Base-by-base conservation (phyloP, 2,113 vertebrate genomes). In the Urocynchramus pylzowi region DNA sequence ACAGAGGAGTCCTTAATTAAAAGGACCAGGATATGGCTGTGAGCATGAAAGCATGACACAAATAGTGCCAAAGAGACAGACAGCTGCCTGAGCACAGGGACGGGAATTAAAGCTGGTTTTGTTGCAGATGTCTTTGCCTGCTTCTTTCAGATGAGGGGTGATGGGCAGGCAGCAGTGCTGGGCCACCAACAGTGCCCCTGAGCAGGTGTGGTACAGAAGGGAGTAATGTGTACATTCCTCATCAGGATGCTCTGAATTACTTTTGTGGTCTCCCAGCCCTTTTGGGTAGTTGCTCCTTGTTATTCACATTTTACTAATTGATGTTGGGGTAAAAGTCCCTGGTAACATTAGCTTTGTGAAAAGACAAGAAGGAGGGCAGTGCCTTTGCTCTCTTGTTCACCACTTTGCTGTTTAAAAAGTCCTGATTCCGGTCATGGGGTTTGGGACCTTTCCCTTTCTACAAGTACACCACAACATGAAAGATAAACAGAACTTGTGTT, bases 1-100 rank as follows among this genome's bases (percentile, higher is more conserved):
- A 96, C 1, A 94, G 96, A n/a, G 96, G 95, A 71, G 16, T 93
- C 41, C 96, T 98, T 79, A 97, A 97, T 81, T 97, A 96, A 89
- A 98, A 95, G 6, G 87, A 81, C 45, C 96, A 96, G 44, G 60
- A 96, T 68, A 84, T 97, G 78, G 97, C 93, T 85, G 82, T 75
- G 10, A 84, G 78, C 65, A 79, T 98, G 89, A 78, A 86, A 57
- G 22, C 23, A 18, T 88, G 85, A 57, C 81, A 95, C 53, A 88
- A 89, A 30, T 95, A 97, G 76, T 77, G 33, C 28, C 28, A 56
- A 42, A 47, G 74, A 67, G 35, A 47, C 17, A 56, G 59, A 47
- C 7, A 41, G 26, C 37, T 68, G 37, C 84, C 59, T 28, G 10
- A 68, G 37, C 49, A 56, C 26, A 37, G 74, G 74, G 71, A 82